Evolutionary conservation across 2,113 vertebrate genomes (phyloP).

Genomic region (Hypocryptadius cinnamomeus): DNA sequence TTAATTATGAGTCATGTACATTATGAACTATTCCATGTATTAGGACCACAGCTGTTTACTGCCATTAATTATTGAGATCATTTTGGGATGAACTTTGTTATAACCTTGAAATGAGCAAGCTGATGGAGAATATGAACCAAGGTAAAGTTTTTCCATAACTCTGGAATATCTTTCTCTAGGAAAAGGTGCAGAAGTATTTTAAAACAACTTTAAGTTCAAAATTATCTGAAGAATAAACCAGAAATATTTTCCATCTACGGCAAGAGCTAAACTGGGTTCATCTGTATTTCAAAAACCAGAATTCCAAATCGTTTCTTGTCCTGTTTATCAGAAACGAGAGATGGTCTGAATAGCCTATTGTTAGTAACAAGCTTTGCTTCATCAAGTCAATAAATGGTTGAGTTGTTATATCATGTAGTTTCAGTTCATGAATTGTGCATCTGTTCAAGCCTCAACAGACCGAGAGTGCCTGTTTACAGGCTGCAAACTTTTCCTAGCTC

Average conservation of each 20-base stretch:
- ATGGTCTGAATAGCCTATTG: slow-evolving; percentile 60
- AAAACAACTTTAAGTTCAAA: not conserved
- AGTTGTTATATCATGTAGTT: slow-evolving; percentile 62
- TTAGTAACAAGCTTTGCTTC: slow-evolving; percentile 67
- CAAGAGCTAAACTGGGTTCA: not conserved
- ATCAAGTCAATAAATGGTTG: slow-evolving; percentile 68
- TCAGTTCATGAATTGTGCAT: slow-evolving; percentile 55
- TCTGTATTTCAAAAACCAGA: not conserved
- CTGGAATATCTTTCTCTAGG: not conserved
- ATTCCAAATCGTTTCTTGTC: not conserved
- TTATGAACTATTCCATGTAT: slow-evolving; percentile 27
- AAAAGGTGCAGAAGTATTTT: not conserved
- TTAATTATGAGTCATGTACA: slow-evolving; percentile 33
- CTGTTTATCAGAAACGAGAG: slow-evolving; percentile 40
- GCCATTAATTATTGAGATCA: slow-evolving; percentile 29
- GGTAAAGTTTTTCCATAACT: not conserved
- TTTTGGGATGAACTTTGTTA: slow-evolving; percentile 12
- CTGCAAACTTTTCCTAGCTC: not conserved
- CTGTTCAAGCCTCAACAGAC: slow-evolving; percentile 48
- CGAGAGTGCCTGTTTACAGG: not conserved
- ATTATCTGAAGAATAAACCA: not conserved
- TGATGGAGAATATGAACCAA: not conserved
- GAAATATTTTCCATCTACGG: not conserved
- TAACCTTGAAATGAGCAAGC: not conserved
- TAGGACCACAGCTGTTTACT: slow-evolving; percentile 47